A percentile compares a stretch with the other conserved stretches of the same genome.
Evolutionary conservation across 2,113 vertebrate genomes (phyloP).

Genomic region (Callopanchax toddi): DNA sequence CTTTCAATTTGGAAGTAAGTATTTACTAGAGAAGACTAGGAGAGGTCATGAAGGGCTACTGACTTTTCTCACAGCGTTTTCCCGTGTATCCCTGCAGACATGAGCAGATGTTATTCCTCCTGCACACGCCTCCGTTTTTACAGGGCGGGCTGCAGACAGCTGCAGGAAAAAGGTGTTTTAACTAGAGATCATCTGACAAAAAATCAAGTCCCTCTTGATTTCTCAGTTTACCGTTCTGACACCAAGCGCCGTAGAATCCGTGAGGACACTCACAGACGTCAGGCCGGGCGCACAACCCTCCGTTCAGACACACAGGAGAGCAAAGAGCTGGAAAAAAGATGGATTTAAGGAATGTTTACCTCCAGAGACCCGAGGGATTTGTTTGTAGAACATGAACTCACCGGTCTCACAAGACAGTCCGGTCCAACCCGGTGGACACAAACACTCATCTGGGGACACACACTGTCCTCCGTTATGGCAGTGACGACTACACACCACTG

Average conservation of each 20-base stretch:
- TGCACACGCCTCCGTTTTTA: conserved; percentile 83
- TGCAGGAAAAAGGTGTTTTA: conserved; percentile 33
- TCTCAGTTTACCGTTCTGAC: conserved; percentile 75
- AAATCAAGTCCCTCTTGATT: no score
- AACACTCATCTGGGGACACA: conserved; percentile 79
- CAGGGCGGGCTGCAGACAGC: conserved; percentile 84
- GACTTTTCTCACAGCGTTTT: conserved; percentile 81
- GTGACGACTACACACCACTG: conserved; percentile 84
- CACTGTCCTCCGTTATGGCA: conserved; percentile 84
- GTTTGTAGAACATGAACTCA: conserved; percentile 33
- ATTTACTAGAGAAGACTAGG: no score
- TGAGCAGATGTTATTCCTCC: conserved; percentile 76
- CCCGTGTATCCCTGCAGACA: conserved; percentile 82
- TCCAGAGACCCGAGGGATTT: not conserved
- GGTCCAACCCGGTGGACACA: conserved; percentile 79
- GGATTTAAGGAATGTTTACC: not conserved
- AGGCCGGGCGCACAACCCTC: conserved; percentile 68
- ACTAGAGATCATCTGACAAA: no score
- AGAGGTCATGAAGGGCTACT: conserved; percentile 24
- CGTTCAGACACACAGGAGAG: conserved; percentile 76
- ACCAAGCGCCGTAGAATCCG: conserved; percentile 77
- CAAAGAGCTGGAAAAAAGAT: conserved; percentile 66
- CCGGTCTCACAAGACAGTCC: conserved; percentile 83
- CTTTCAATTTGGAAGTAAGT: no score
- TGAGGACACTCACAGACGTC: conserved; percentile 71